Evolutionary conservation across 1,140 invertebrate genomes (phyloP).

Genomic region (Hermatobates lingyangjiaoensis): DNA sequence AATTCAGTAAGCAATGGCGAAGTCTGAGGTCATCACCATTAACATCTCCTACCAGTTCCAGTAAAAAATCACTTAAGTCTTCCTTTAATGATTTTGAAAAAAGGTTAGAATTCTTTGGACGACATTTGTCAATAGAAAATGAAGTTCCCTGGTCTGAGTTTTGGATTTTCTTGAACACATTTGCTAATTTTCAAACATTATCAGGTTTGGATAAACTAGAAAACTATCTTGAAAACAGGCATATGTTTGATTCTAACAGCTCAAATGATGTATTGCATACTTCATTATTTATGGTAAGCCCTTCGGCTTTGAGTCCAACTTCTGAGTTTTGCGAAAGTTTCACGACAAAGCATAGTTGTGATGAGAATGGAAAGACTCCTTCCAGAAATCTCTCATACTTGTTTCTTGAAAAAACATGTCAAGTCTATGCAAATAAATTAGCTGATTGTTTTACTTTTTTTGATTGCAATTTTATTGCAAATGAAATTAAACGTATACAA

Average conservation of each 20-base stretch:
- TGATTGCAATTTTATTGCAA: too few species aligned
- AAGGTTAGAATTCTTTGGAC: conserved; percentile 21
- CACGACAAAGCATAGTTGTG: too few species aligned
- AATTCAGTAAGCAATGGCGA: conserved; percentile 60
- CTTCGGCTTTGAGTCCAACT: too few species aligned
- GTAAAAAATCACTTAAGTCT: neutral
- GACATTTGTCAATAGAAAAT: conserved; percentile 51
- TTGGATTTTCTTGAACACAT: conserved; percentile 69
- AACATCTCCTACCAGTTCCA: neutral
- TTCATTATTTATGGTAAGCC: too few species aligned
- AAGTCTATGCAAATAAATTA: neutral
- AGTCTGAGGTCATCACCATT: conserved; percentile 38
- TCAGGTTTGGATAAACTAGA: conserved; percentile 56
- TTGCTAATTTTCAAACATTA: conserved; percentile 46
- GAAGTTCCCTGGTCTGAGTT: conserved; percentile 74
- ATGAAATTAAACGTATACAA: too few species aligned
- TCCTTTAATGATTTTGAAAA: conserved; percentile 2
- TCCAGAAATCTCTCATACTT: neutral
- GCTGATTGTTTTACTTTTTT: too few species aligned
- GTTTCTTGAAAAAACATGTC: neutral
- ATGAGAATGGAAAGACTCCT: too few species aligned
- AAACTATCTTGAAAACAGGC: conserved; percentile 39
- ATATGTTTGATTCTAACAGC: too few species aligned
- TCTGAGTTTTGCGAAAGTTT: too few species aligned
- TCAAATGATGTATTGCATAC: too few species aligned